Conservation (phyloP, 2,113 vertebrate genomes). For the Eclectus roratus region DNA sequence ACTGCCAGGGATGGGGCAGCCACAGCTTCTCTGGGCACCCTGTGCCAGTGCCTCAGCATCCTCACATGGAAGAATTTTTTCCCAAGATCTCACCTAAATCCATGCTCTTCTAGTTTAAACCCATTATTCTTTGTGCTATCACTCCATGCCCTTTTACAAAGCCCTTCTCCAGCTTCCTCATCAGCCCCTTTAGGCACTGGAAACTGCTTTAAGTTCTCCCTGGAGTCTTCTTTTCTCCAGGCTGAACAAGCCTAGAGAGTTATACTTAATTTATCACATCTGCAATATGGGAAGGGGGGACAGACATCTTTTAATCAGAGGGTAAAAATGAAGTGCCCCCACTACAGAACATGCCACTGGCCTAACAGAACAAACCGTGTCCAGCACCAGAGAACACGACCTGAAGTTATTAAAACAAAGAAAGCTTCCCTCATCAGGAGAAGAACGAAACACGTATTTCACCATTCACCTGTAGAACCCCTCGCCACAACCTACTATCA, state of each 20-base stretch:
- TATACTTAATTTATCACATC: neutral
- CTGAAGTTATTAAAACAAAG: neutral
- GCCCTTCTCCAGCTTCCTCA: neutral
- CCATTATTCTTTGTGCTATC: neutral
- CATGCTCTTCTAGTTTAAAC: neutral
- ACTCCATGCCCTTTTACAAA: neutral
- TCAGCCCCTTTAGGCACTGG: neutral
- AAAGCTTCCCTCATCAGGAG: neutral
- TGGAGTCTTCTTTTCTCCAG: neutral
- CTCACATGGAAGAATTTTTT: neutral
- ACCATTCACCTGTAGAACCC: neutral
- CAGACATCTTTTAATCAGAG: neutral
- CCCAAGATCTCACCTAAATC: neutral
- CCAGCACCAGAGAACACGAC: neutral
- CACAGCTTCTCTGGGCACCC: neutral
- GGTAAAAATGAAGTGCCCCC: neutral
- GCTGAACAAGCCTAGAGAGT: neutral
- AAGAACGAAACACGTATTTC: accelerated
- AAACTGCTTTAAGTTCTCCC: neutral
- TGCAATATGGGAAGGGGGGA: neutral
- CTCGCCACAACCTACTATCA: neutral
- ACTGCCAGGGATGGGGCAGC: neutral
- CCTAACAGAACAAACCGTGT: neutral
- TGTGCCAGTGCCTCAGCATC: neutral
- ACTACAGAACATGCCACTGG: accelerated